Evolutionary conservation across 2,888 invertebrate species (phyloP).

Genomic region (Xylophagus ater): DNA sequence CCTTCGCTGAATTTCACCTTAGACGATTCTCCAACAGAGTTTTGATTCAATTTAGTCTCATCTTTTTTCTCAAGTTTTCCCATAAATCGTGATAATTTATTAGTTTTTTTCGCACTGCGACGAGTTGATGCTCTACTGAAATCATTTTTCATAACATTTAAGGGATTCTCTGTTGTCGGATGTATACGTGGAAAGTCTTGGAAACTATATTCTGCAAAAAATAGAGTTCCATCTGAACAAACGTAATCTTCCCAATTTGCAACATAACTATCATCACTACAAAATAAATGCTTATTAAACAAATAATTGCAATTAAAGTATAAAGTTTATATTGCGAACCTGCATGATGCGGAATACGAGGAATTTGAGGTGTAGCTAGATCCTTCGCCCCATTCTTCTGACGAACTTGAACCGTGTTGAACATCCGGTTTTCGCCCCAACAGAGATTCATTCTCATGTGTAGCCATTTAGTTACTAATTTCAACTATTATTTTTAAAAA

Average conservation of each 20-base stretch:
- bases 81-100: slow-evolving; percentile 40
- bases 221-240: slow-evolving; percentile 47
- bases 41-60: slow-evolving; percentile 32
- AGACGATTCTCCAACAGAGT: slow-evolving; percentile 19
- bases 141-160: slow-evolving; percentile 29
- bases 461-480: slow-evolving; percentile 5
- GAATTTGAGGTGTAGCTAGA: slow-evolving; percentile 14
- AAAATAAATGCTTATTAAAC: slow-evolving; percentile 14
- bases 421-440: slow-evolving; percentile 5
- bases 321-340: slow-evolving; percentile 4
- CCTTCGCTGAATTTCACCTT: slow-evolving; percentile 39
- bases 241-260: slow-evolving; percentile 35
- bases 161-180: slow-evolving; percentile 23
- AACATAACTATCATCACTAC: slow-evolving; percentile 28
- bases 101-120: slow-evolving; percentile 18
- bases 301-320: not conserved
- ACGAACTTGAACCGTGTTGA: slow-evolving; percentile 8
- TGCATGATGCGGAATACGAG: slow-evolving; percentile 11
- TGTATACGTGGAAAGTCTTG: slow-evolving; percentile 24
- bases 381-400: slow-evolving; percentile 14
- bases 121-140: slow-evolving; percentile 35
- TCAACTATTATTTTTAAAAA: not conserved
- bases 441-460: slow-evolving; percentile 8
- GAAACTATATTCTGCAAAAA: slow-evolving; percentile 47
- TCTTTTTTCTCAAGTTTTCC: slow-evolving; percentile 43